These are phyloP conservation scores for Hippasteria phrygiana DNA, from an alignment of 53 echinoderm and acorn worm genomes.

Conservation along the genomic window DNA sequence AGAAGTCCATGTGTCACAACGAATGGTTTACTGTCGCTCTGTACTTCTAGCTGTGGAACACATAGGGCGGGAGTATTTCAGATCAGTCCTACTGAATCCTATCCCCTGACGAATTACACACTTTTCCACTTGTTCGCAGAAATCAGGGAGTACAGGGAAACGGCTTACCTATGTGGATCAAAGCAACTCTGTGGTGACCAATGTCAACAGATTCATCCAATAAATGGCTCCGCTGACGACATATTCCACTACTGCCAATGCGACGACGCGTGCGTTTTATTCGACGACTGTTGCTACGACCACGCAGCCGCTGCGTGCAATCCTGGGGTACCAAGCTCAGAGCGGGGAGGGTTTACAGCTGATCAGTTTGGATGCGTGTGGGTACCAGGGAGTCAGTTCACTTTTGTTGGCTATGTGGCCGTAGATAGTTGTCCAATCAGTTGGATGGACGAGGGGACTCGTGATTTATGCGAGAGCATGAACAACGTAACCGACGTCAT, in stretches of 20 bases:
- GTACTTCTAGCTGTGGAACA: no score
- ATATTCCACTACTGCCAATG: slow-evolving; percentile 51
- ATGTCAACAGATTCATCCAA: slow-evolving; percentile 37
- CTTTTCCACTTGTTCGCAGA: neutral
- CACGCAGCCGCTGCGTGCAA: neutral
- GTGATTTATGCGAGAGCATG: slow-evolving; percentile 17
- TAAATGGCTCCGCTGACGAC: neutral
- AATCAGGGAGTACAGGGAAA: neutral
- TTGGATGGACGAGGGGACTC: slow-evolving; percentile 25
- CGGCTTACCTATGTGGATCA: slow-evolving; percentile 36
- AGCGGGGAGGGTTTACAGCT: neutral
- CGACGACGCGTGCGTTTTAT: slow-evolving; percentile 41
- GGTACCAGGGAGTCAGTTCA: slow-evolving; percentile 12
- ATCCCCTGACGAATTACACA: no score
- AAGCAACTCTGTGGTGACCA: neutral
- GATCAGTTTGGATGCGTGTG: neutral
- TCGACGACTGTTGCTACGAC: slow-evolving; percentile 64
- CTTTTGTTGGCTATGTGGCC: slow-evolving; percentile 28
- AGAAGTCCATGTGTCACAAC: no score
- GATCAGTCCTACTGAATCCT: neutral
- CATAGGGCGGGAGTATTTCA: neutral
- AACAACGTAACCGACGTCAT: slow-evolving; percentile 21
- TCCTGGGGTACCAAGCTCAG: neutral
- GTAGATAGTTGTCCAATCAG: slow-evolving; percentile 34
- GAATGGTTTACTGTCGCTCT: no score